A percentile compares a stretch with the other conserved stretches of the same genome.
Evolutionary conservation across 2,888 invertebrate genomes (phyloP).

Genomic region (Eupithecia exiguata): DNA sequence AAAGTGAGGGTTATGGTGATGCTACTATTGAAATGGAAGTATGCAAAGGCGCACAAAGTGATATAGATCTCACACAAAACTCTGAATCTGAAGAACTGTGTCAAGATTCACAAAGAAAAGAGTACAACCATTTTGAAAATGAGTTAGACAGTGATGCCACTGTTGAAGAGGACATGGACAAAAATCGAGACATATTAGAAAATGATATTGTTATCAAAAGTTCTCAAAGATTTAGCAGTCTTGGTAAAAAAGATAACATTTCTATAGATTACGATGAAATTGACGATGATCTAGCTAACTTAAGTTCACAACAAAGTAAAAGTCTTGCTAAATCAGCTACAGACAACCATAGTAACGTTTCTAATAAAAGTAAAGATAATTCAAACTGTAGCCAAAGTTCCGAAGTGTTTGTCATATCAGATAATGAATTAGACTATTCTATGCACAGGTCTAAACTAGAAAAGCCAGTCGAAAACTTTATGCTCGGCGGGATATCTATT

Average conservation of each 20-base stretch:
- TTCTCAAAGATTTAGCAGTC: slow-evolving; percentile 44
- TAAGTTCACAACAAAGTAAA: slow-evolving; percentile 14
- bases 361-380: slow-evolving; percentile 31
- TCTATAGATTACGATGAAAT: slow-evolving; percentile 76
- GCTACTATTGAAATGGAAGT: slow-evolving; percentile 12
- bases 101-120: slow-evolving; percentile 17
- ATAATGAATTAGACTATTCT: slow-evolving; percentile 87
- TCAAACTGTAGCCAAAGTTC: slow-evolving; percentile 56
- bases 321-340: slow-evolving; percentile 18
- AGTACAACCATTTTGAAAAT: slow-evolving; percentile 4
- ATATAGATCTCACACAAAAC: slow-evolving; percentile 68
- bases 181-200: not conserved
- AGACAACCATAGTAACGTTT: slow-evolving; percentile 15
- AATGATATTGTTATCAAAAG: slow-evolving; percentile 18
- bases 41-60: slow-evolving; percentile 29
- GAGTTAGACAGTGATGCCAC: slow-evolving; percentile 20
- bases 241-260: slow-evolving; percentile 62
- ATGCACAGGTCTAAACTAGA: slow-evolving; percentile 65
- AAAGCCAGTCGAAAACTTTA: slow-evolving; percentile 48
- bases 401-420: slow-evolving; percentile 74
- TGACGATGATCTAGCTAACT: slow-evolving; percentile 40
- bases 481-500: slow-evolving; percentile 59
- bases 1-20: not conserved
- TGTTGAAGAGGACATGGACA: slow-evolving; percentile 13
- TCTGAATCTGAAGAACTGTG: slow-evolving; percentile 47